These are phyloP conservation scores for Ptiloglossa arizonensis DNA, from an alignment of 1,140 invertebrate species.

Conservation along the genomic window DNA sequence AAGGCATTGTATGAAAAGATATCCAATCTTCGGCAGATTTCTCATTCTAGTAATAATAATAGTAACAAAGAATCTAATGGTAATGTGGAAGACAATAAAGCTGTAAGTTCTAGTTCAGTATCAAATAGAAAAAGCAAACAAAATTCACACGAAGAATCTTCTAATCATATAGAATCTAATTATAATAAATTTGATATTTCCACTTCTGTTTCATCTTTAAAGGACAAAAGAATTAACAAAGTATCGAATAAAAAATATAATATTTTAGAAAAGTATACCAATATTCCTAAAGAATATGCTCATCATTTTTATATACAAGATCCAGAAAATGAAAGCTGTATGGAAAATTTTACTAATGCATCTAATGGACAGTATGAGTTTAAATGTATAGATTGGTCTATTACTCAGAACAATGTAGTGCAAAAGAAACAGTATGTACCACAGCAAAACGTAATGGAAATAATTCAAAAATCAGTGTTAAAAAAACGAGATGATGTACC, in stretches of 20 bases:
- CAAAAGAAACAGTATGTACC: neutral
- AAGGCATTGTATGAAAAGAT: neutral
- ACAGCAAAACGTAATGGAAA: neutral
- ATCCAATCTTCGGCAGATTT: neutral
- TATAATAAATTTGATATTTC: neutral
- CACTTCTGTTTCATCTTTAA: too few species aligned
- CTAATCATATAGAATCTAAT: neutral
- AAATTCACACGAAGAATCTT: neutral
- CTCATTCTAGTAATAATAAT: neutral
- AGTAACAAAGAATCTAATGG: neutral
- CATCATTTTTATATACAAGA: neutral
- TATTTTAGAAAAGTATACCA: neutral
- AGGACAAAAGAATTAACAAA: neutral
- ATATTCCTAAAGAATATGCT: conserved; percentile 14
- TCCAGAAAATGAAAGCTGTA: neutral
- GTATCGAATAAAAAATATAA: neutral
- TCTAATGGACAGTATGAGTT: conserved; percentile 34
- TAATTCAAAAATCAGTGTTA: neutral
- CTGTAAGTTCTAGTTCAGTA: neutral
- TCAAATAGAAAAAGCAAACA: neutral
- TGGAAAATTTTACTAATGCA: neutral
- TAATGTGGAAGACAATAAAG: neutral
- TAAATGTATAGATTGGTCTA: conserved; percentile 56
- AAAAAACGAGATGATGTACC: neutral
- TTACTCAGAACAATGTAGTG: neutral